Base-by-base conservation (phyloP, 2,888 invertebrate species). In the Pandemis cinnamomeana region DNA sequence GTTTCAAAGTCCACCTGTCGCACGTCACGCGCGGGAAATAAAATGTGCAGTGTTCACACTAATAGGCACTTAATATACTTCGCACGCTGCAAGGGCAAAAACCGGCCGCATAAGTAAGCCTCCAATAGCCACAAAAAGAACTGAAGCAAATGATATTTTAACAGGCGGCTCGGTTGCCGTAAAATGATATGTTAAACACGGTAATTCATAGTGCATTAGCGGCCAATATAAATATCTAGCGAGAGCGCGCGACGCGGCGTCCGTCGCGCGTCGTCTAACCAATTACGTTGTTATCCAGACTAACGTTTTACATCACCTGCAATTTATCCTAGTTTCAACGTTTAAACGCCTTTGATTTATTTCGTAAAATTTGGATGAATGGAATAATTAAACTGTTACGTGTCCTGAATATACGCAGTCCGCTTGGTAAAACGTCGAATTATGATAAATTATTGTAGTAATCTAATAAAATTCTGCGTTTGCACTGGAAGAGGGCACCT, bases 61-160 rank as follows among this genome's bases (percentile, higher is more conserved):
- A 74, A 74, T 71, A 74, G 70, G 70, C 74, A 71, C 70, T 74
- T 58, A 70, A 61, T 74, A 74, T 67, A 61, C 71, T 55, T 70
- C 70, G 71, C 74, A 74, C 71, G 71, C 15, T 44, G 42, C 36
- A 2, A 42, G 11, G 46, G 60, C 67, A 74, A 74, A 74, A 74
- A 74, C 66, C 60, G 20, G 70, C 44, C 61, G 46, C 63, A 44
- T 51, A 44, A 53, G 68, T 51, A 58, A 74, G 55, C 66, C 67
- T 78, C 80, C 80, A 80, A 83, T 82, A 80, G 81, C 81, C 80
- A 82, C 86, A 82, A 84, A 83, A 80, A 75, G 75, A 77, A 82
- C 81, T 82, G 81, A 81, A 78, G 79, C 77, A 84, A 86, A 86
- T 83, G 82, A 83, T 84, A 79, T 82, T 86, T 83, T 85, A 85